These are phyloP conservation scores for Merluccius polli DNA, from an alignment of 2,797 vertebrate species.

Conservation along the genomic window DNA sequence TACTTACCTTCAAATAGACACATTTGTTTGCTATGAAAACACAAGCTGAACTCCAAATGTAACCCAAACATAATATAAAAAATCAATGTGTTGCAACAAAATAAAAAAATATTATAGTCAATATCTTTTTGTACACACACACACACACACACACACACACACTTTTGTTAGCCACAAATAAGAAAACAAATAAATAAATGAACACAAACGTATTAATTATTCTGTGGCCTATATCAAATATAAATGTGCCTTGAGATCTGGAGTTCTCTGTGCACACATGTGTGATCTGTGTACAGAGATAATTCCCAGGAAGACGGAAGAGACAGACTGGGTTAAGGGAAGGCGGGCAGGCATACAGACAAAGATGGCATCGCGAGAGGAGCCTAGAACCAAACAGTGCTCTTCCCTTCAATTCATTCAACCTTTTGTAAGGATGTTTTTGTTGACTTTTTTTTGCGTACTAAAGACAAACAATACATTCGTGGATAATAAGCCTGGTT, in stretches of 20 bases:
- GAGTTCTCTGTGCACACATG: slow-evolving; percentile 22
- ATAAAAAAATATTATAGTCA: too few relatives aligned
- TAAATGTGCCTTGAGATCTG: slow-evolving; percentile 58
- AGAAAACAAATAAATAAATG: slow-evolving; percentile 76
- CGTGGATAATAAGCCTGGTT: background rate
- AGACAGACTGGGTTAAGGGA: slow-evolving; percentile 24
- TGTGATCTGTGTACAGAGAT: slow-evolving; percentile 31
- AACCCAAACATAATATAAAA: too few relatives aligned
- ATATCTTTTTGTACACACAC: background rate
- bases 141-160: slow-evolving; percentile 30
- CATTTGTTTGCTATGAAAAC: too few relatives aligned
- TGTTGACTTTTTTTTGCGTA: too few relatives aligned
- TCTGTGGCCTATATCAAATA: slow-evolving; percentile 69
- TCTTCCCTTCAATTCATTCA: too few relatives aligned
- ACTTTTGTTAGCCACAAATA: slow-evolving; percentile 56
- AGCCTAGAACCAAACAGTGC: background rate
- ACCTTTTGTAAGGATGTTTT: too few relatives aligned
- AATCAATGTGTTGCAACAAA: too few relatives aligned
- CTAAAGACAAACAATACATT: background rate
- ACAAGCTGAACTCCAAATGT: too few relatives aligned
- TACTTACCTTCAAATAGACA: too few relatives aligned
- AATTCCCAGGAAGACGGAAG: slow-evolving; percentile 42
- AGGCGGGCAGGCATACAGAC: slow-evolving; percentile 30
- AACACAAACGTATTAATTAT: slow-evolving; percentile 72
- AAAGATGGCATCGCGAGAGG: background rate